Conservation (phyloP, 2,113 vertebrate genomes). For the Lamprotornis superbus region DNA sequence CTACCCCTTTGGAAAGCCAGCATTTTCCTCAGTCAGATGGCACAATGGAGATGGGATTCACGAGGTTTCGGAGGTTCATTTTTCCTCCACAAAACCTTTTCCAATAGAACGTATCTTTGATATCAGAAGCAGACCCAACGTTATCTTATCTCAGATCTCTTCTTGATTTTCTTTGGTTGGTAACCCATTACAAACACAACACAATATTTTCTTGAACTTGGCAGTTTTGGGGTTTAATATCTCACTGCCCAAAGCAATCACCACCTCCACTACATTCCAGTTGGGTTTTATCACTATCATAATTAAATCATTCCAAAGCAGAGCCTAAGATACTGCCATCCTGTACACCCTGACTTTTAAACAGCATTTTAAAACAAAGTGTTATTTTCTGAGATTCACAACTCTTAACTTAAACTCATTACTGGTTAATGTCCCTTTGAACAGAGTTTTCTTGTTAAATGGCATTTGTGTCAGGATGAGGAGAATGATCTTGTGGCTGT, state of each 20-base stretch:
- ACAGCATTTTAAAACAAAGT: neutral
- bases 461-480: slow-evolving; percentile 2
- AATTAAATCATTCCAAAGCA: neutral
- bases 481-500: neutral
- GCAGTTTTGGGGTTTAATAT: neutral
- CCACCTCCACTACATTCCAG: neutral
- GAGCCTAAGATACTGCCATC: neutral
- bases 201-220: neutral
- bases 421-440: neutral
- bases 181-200: neutral
- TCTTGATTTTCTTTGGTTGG: neutral
- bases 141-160: slow-evolving; percentile 4
- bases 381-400: neutral
- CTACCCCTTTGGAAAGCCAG: neutral
- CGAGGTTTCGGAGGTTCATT: neutral
- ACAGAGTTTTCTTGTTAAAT: neutral
- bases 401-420: neutral
- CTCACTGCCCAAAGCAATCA: slow-evolving; percentile 6
- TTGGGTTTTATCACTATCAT: neutral
- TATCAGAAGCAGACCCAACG: neutral
- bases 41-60: neutral
- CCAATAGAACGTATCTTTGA: neutral
- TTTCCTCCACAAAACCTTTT: neutral
- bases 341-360: neutral
- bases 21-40: neutral